Conservation (phyloP, 1,140 invertebrate genomes). For the Maniola jurtina region DNA sequence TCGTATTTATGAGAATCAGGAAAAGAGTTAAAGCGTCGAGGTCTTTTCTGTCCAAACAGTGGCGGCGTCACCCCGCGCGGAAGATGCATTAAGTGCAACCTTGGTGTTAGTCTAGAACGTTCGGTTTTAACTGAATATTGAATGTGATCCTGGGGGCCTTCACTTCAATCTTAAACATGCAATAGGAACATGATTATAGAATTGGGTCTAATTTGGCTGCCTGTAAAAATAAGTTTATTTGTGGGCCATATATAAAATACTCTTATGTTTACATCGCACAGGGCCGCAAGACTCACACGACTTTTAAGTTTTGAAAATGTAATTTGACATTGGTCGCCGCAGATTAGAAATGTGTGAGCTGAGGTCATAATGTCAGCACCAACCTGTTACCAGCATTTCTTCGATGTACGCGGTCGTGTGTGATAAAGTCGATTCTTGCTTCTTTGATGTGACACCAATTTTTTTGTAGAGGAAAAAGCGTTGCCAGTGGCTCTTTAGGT, state of each 20-base stretch:
- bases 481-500: too few relatives aligned
- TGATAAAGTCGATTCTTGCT: too few relatives aligned
- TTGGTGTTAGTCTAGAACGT: constrained; percentile 39
- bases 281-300: too few relatives aligned
- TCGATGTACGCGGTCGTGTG: too few relatives aligned
- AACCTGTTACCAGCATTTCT: too few relatives aligned
- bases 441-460: too few relatives aligned
- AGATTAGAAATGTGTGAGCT: too few relatives aligned
- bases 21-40: constrained; percentile 58
- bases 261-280: neutral
- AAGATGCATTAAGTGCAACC: constrained; percentile 48
- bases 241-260: neutral
- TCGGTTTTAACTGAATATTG: constrained; percentile 27
- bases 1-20: constrained; percentile 51
- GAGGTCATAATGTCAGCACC: too few relatives aligned
- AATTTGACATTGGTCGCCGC: too few relatives aligned
- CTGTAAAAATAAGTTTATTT: neutral
- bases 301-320: too few relatives aligned
- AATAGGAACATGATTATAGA: neutral
- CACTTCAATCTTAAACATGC: constrained; percentile 1
- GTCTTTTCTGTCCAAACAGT: constrained; percentile 54
- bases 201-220: neutral
- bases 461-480: too few relatives aligned
- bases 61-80: constrained; percentile 50
- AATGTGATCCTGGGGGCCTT: neutral